phyloP scores from a whole-genome alignment of 2,888 invertebrate genomes.

The Phlogophora meticulosa region DNA sequence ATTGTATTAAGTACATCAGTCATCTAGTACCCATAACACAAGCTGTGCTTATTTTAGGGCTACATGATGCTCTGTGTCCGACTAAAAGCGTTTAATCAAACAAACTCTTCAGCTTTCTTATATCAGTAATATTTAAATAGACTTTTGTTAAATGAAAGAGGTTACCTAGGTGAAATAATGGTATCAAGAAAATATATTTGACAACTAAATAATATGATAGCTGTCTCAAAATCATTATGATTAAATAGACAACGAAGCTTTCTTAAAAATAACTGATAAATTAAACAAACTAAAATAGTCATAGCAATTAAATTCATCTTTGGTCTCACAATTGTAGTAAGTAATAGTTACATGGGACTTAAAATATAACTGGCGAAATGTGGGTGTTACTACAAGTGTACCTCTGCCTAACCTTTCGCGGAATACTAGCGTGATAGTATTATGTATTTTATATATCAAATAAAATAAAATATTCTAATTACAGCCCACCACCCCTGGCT shows the following conservation, averaged over 20 bases:
- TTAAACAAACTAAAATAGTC: background rate
- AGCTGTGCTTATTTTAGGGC: too few species aligned
- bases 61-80: too few species aligned
- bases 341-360: background rate
- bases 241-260: background rate
- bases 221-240: background rate
- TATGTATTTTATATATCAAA: background rate
- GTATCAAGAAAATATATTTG: background rate
- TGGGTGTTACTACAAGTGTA: too few species aligned
- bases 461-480: constrained; percentile 17
- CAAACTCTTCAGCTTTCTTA: too few species aligned
- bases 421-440: too few species aligned
- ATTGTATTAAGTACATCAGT: too few species aligned
- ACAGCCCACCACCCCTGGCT: constrained; percentile 41
- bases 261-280: background rate
- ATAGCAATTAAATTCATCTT: background rate
- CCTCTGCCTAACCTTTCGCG: too few species aligned
- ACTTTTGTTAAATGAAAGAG: background rate
- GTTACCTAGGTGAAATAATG: too few species aligned
- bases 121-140: too few species aligned
- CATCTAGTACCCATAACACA: too few species aligned
- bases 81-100: too few species aligned
- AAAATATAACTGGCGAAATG: too few species aligned
- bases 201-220: background rate
- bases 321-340: background rate